Evolutionary conservation across 2,113 vertebrate species (phyloP).

Genomic region (Percina caprodes): DNA sequence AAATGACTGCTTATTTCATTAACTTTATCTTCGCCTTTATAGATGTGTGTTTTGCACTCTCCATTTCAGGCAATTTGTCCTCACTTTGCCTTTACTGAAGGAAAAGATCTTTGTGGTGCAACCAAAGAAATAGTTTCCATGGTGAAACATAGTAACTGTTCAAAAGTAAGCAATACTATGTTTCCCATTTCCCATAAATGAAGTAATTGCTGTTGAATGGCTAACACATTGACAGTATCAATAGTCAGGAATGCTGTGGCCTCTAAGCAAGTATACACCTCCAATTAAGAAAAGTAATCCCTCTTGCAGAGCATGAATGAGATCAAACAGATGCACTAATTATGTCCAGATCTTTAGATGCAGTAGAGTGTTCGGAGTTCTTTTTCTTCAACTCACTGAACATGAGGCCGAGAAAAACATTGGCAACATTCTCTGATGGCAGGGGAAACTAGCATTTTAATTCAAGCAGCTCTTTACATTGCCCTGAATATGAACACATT

Average conservation of each 20-base stretch:
- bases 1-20: neutral
- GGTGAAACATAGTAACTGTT: slow-evolving; percentile 27
- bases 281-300: slow-evolving; percentile 49
- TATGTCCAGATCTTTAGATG: slow-evolving; percentile 66
- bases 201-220: slow-evolving; percentile 46
- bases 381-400: slow-evolving; percentile 13
- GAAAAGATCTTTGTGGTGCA: neutral
- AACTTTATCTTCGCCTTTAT: neutral
- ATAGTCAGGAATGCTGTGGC: slow-evolving; percentile 44
- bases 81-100: neutral
- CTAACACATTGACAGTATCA: slow-evolving; percentile 60
- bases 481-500: slow-evolving; percentile 50
- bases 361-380: slow-evolving; percentile 7
- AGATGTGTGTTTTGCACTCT: neutral
- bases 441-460: slow-evolving; percentile 27
- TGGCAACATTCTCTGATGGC: neutral
- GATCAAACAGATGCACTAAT: slow-evolving; percentile 59
- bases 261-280: slow-evolving; percentile 43
- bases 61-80: neutral
- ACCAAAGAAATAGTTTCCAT: neutral
- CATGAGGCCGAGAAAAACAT: slow-evolving; percentile 9
- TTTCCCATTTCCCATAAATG: slow-evolving; percentile 40
- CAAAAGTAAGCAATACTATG: slow-evolving; percentile 16
- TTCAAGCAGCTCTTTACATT: slow-evolving; percentile 50
- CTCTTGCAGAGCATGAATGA: slow-evolving; percentile 38